phyloP scores from a whole-genome alignment of 2,888 invertebrate genomes.

The Brenthis hecate region DNA sequence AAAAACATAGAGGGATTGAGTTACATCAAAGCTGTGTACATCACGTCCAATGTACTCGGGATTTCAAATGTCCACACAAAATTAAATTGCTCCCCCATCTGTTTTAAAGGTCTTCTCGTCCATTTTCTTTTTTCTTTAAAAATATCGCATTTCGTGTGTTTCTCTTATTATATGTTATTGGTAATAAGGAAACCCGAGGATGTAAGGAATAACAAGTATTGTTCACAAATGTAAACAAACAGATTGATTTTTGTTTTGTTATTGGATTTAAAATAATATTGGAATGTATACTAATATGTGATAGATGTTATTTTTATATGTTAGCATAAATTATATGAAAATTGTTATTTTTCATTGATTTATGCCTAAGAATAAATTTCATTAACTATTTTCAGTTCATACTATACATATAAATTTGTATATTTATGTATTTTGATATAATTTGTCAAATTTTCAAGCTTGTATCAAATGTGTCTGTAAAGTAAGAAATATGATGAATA shows the following conservation, averaged over 20 bases:
- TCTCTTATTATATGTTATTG: conserved; percentile 66
- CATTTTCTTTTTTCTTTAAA: conserved; percentile 58
- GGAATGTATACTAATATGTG: not conserved
- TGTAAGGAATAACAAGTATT: conserved; percentile 44
- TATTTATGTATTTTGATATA: too few species aligned
- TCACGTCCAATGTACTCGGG: conserved; percentile 73
- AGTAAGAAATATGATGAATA: too few species aligned
- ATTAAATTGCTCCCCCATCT: conserved; percentile 73
- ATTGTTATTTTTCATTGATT: too few species aligned
- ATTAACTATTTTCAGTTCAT: too few species aligned
- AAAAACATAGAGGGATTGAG: conserved; percentile 58
- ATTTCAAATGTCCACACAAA: conserved; percentile 73
- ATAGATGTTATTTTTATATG: too few species aligned
- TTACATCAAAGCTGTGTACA: conserved; percentile 72
- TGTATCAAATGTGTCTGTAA: too few species aligned
- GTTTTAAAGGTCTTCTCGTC: conserved; percentile 78
- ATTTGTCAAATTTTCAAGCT: too few species aligned
- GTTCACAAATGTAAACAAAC: conserved; percentile 22
- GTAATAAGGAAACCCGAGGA: conserved; percentile 67
- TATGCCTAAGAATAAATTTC: too few species aligned
- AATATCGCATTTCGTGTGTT: conserved; percentile 71
- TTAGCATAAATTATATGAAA: too few species aligned
- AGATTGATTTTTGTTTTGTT: conserved; percentile 21
- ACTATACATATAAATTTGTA: too few species aligned
- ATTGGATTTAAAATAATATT: conserved; percentile 27